Evolutionary conservation across 2,113 vertebrate species (phyloP), one percentile per base, ranked within the genome.

Genomic region (Hippocampus mohnikei): DNA sequence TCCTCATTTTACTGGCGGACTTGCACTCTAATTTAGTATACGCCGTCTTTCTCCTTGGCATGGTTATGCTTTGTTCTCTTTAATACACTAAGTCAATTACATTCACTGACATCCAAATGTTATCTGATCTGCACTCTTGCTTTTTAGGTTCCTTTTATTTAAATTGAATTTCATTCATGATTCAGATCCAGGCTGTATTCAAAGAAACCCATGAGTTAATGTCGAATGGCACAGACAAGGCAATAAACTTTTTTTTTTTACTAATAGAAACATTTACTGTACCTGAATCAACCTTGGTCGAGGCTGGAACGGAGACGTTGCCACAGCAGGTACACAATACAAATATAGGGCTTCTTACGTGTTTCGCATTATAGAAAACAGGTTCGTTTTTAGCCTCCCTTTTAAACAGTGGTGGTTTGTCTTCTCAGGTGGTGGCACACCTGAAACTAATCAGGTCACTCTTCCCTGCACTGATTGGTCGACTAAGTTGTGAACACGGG

Each of bases 1-100:
- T n/a, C 42, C 3, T 65, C 63, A 18, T 65, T 25, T 65, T 65
- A 65, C 63, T 65, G 63, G 23, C 23, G 46, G 63, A 46, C 42
- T 65, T 46, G 23, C 4, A 23, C 33, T 40, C 16, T 23, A 58
- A 13, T 58, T 21, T 27, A 13, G 23, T 27, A n/a, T 21, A 23
- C 15, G 21, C 1, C 11, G 20, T 12, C 21, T 44, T 63, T 63
- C 37, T n/a, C 61, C 37, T 42, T 63, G 20, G 21, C 5, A 12
- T 21, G 21, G 40, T 64, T 42, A 11, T 25, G 4, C 11, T 64
- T 64, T 42, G 61, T 64, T 64, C 61, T 42, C 23, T 64, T 2
- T 23, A 15, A 64, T 42, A 23, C 40, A 5, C n/a, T 27, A 42
- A 42, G 40, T 42, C 5, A n/a, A 42, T 64, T 64, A 23, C n/a